A percentile compares a stretch with the other conserved stretches of the same genome.
These are phyloP conservation scores for Polymixis lichenea DNA, from an alignment of 2,888 invertebrate species.

Conservation along the genomic window DNA sequence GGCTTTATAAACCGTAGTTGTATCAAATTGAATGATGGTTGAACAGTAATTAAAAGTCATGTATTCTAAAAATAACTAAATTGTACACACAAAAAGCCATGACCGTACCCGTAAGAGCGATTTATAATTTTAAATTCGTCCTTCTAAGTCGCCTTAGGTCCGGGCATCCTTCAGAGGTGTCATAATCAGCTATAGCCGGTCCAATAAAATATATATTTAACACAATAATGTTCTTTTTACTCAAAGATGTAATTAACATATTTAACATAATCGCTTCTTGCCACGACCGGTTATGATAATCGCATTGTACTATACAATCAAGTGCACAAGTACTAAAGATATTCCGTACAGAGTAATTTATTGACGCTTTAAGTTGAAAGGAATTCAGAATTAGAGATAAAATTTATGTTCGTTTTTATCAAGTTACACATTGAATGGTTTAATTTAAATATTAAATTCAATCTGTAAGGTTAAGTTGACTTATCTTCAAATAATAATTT, in stretches of 20 bases:
- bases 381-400: slow-evolving; percentile 12
- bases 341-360: slow-evolving; percentile 20
- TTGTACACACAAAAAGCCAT: neutral
- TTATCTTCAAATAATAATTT: slow-evolving; percentile 39
- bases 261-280: slow-evolving; percentile 81
- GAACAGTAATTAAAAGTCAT: neutral
- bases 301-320: slow-evolving; percentile 72
- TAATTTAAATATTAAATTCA: slow-evolving; percentile 19
- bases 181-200: slow-evolving; percentile 60
- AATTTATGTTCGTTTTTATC: neutral
- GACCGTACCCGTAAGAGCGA: neutral
- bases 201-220: slow-evolving; percentile 80
- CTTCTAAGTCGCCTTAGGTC: slow-evolving; percentile 49
- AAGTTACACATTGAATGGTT: neutral
- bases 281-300: slow-evolving; percentile 82
- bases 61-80: slow-evolving; percentile 29
- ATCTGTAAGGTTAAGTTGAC: slow-evolving; percentile 10
- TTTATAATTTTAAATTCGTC: slow-evolving; percentile 37
- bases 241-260: slow-evolving; percentile 80
- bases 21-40: neutral
- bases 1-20: neutral
- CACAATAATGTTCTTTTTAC: slow-evolving; percentile 77
- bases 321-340: slow-evolving; percentile 62
- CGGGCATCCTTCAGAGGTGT: slow-evolving; percentile 58
- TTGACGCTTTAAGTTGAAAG: slow-evolving; percentile 9